phyloP scores from a whole-genome alignment of 1,140 invertebrate genomes.

The Linepithema humile region DNA sequence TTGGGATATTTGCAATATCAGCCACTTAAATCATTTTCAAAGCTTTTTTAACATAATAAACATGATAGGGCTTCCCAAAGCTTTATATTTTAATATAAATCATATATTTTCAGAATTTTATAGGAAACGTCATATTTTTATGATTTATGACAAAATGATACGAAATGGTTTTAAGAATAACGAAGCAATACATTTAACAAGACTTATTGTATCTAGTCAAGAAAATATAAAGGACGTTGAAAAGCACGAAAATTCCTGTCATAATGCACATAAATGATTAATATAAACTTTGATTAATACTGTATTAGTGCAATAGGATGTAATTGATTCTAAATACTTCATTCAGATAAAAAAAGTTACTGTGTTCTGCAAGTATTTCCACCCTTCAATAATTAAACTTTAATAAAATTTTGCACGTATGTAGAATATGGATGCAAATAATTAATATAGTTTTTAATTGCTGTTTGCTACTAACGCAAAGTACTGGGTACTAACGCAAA shows the following conservation, averaged over 20 bases:
- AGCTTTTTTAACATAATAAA: constrained; percentile 14
- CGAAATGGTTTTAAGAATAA: constrained; percentile 1
- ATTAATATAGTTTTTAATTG: background rate
- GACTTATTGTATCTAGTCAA: constrained; percentile 54
- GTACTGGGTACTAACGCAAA: background rate
- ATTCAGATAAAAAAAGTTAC: too few relatives aligned
- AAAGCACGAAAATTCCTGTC: constrained; percentile 26
- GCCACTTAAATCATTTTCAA: background rate
- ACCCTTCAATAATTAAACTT: constrained; percentile 12
- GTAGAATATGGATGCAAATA: background rate
- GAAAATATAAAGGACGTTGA: constrained; percentile 18
- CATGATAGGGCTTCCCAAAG: constrained; percentile 23
- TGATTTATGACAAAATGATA: constrained; percentile 18
- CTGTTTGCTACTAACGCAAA: background rate
- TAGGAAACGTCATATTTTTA: background rate
- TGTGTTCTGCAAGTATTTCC: background rate
- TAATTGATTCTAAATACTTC: too few relatives aligned
- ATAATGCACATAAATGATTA: constrained; percentile 2
- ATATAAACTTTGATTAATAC: constrained; percentile 15
- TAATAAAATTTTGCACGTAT: background rate
- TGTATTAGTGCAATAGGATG: too few relatives aligned
- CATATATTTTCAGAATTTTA: background rate
- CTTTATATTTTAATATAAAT: constrained; percentile 15
- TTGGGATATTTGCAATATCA: background rate
- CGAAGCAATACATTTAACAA: constrained; percentile 34